Percentiles rank a stretch among this genome's conserved stretches.
These are phyloP conservation scores for Zootermopsis nevadensis DNA, from an alignment of 2,888 invertebrate genomes.

Conservation along the genomic window DNA sequence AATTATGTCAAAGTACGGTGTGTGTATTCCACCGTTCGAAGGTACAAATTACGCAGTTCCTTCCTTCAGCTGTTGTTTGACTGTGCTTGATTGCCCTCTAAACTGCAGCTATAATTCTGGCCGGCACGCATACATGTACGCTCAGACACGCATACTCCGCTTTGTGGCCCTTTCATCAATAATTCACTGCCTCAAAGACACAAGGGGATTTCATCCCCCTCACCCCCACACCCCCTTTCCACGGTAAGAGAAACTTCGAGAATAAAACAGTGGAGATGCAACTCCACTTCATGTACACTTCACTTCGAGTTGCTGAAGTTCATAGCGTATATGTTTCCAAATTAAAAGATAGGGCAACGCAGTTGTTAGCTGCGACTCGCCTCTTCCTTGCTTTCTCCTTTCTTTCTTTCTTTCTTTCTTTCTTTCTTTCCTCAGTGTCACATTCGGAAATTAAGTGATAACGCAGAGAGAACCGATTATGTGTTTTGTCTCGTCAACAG, in stretches of 20 bases:
- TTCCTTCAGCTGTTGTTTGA: constrained; percentile 16
- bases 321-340: too few species aligned
- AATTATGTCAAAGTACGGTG: constrained; percentile 4
- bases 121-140: constrained; percentile 4
- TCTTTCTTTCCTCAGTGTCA: neutral
- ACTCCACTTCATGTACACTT: too few species aligned
- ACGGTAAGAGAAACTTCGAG: neutral
- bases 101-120: constrained; percentile 33
- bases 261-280: neutral
- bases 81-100: constrained; percentile 37
- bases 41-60: constrained; percentile 30
- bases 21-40: neutral
- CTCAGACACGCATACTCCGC: neutral
- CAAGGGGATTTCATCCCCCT: neutral
- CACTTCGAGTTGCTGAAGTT: too few species aligned
- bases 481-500: too few species aligned
- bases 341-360: neutral
- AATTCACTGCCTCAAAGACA: constrained; percentile 21
- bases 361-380: too few species aligned
- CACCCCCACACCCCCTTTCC: neutral
- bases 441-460: too few species aligned
- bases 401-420: neutral
- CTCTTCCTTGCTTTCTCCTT: neutral
- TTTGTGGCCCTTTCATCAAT: neutral
- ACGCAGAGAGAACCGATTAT: too few species aligned